Evolutionary conservation across 2,113 vertebrate species (phyloP), one percentile per base, ranked within the genome.

Genomic region (Zosterops hypoxanthus): DNA sequence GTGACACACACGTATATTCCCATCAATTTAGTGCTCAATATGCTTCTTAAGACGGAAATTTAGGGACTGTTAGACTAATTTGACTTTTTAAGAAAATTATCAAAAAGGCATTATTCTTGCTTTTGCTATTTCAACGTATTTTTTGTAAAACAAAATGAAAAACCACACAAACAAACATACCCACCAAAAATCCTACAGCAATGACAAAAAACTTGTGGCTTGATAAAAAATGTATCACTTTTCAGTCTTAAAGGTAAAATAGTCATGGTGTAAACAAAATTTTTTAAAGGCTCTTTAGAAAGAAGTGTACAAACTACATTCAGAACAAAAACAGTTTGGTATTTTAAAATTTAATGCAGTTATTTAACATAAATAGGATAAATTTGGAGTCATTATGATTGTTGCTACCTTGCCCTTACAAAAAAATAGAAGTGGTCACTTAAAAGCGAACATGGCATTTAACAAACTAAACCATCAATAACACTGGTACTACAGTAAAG

Each of bases 141-240:
- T 46, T 6, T 72, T 2, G 41, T 52, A 36, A 56, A 83, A 39
- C 15, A 24, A 41, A 69, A 33, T 0, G 1, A 59, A 28, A 64
- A 55, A 18, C 0, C 4, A 36, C 19, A 57, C 13, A 34, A 5
- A 44, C 7, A 61, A 70, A 44, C 19, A 4, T 0, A 3, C 5
- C 20, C 0, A 34, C 9, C 3, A 41, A 24, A 88, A 79, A 29
- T 42, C 7, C 12, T 7, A 6, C 3, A 84, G 2, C 4, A 92
- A 69, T 25, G 5, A 36, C 3, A 76, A 50, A 91, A 33, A 5
- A 24, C 20, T 82, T 0, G 0, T 46, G 18, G 5, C 5, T 76
- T 82, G n/a, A 76, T 12, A 68, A 8, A 84, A 78, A 66, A 61
- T 5, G 6, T 36, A 12, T 23, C 36, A 61, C 2, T 16, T 57